phyloP scores from a whole-genome alignment of 2,888 invertebrate genomes.

The Dasypolia templi region DNA sequence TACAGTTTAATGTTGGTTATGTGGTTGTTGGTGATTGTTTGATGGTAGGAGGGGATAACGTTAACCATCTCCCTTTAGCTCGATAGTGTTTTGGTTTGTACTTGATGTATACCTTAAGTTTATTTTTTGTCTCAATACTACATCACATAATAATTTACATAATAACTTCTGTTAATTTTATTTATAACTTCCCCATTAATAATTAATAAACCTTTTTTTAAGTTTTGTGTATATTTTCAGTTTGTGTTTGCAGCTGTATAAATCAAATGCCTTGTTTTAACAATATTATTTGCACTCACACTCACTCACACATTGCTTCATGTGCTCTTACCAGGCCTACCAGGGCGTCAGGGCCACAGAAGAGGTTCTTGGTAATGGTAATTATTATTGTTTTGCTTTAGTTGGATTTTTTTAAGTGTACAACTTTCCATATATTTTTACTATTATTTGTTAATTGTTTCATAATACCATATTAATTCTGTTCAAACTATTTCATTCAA shows the following conservation, averaged over 20 bases:
- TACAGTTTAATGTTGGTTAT: not conserved
- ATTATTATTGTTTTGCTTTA: slow-evolving; percentile 58
- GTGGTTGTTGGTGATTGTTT: not conserved
- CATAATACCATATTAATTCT: not conserved
- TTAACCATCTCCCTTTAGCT: not conserved
- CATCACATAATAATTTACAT: not conserved
- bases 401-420: slow-evolving; percentile 18
- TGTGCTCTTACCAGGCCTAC: slow-evolving; percentile 48
- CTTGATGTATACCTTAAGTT: not conserved
- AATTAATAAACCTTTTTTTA: slow-evolving; percentile 60
- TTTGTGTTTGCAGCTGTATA: slow-evolving; percentile 62
- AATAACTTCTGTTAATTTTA: slow-evolving; percentile 6
- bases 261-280: slow-evolving; percentile 64
- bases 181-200: slow-evolving; percentile 1
- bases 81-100: not conserved
- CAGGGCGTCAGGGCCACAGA: slow-evolving; percentile 37
- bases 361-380: slow-evolving; percentile 55
- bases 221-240: slow-evolving; percentile 70
- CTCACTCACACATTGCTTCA: slow-evolving; percentile 52
- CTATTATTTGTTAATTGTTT: not conserved
- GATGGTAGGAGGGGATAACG: not conserved
- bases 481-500: no score
- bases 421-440: not conserved
- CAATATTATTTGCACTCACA: slow-evolving; percentile 67
- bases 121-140: not conserved